A percentile compares a stretch with the other conserved stretches of the same genome.
Conservation (phyloP, 1,140 invertebrate genomes). For the Euwallacea similis region DNA sequence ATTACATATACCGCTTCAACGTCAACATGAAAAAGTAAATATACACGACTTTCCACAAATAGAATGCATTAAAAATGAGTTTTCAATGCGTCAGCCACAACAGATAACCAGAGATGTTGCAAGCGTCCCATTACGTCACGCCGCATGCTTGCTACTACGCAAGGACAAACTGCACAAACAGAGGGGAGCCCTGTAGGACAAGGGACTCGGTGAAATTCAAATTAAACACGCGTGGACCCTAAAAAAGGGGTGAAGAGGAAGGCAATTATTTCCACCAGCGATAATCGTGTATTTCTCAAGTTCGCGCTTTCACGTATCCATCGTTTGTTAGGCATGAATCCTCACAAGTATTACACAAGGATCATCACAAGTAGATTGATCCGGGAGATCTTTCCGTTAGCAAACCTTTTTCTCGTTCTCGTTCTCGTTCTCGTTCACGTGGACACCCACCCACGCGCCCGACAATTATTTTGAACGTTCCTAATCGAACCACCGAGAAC, state of each 20-base stretch:
- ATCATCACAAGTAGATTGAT: too few relatives aligned
- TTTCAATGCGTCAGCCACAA: not conserved
- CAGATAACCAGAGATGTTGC: slow-evolving; percentile 7
- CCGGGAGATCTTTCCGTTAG: too few relatives aligned
- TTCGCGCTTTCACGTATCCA: not conserved
- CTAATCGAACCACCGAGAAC: too few relatives aligned
- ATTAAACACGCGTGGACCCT: slow-evolving; percentile 6
- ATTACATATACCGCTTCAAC: too few relatives aligned
- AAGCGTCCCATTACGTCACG: slow-evolving; percentile 14
- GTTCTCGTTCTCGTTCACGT: too few relatives aligned
- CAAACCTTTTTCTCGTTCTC: too few relatives aligned
- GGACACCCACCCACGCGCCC: too few relatives aligned
- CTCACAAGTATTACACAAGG: too few relatives aligned
- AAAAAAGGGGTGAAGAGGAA: slow-evolving; percentile 7
- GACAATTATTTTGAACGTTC: too few relatives aligned
- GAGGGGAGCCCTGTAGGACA: slow-evolving; percentile 4
- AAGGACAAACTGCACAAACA: not conserved
- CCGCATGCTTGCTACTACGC: slow-evolving; percentile 4
- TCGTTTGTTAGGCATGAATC: not conserved
- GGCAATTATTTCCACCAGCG: not conserved
- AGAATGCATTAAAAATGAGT: too few relatives aligned
- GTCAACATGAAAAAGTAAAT: too few relatives aligned
- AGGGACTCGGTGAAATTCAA: slow-evolving; percentile 8
- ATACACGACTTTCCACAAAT: too few relatives aligned
- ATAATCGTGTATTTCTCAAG: not conserved